These are phyloP conservation scores for Protaetia brevitarsis DNA, from an alignment of 1,140 invertebrate genomes.

Conservation along the genomic window DNA sequence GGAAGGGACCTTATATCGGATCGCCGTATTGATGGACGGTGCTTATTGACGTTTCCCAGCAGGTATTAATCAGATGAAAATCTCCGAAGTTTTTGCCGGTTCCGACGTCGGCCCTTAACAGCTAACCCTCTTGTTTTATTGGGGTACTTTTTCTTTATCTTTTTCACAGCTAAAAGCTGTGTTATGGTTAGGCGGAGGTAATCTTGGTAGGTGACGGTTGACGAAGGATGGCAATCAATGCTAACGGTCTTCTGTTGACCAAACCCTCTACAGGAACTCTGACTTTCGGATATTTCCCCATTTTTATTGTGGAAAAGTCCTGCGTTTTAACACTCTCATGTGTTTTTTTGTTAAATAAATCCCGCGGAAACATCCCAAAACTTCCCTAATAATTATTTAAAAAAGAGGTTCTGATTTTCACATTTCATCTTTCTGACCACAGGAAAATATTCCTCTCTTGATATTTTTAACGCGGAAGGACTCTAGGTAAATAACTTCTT, in stretches of 20 bases:
- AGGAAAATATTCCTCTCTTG: too few relatives aligned
- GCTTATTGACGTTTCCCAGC: conserved; percentile 42
- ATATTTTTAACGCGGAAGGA: too few relatives aligned
- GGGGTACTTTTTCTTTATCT: conserved; percentile 47
- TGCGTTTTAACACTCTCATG: too few relatives aligned
- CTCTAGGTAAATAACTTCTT: too few relatives aligned
- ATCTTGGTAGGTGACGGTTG: conserved; percentile 47
- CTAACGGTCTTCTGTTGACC: conserved; percentile 45
- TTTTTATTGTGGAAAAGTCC: too few relatives aligned
- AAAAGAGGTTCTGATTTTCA: too few relatives aligned
- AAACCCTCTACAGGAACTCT: background rate
- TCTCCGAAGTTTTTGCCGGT: conserved; percentile 37
- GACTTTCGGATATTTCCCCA: background rate
- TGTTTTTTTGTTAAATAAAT: too few relatives aligned
- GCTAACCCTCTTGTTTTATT: conserved; percentile 46
- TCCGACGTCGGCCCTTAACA: conserved; percentile 34
- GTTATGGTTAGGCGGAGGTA: conserved; percentile 48
- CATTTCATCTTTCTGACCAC: too few relatives aligned
- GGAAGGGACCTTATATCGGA: background rate
- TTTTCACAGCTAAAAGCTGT: conserved; percentile 45
- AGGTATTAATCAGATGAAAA: conserved; percentile 48
- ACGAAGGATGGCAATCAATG: conserved; percentile 49
- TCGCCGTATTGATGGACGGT: conserved; percentile 36
- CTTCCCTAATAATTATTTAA: too few relatives aligned
- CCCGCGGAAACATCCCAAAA: too few relatives aligned